These are phyloP conservation scores for Orchestes rusci DNA, from an alignment of 2,888 invertebrate species.

Conservation along the genomic window DNA sequence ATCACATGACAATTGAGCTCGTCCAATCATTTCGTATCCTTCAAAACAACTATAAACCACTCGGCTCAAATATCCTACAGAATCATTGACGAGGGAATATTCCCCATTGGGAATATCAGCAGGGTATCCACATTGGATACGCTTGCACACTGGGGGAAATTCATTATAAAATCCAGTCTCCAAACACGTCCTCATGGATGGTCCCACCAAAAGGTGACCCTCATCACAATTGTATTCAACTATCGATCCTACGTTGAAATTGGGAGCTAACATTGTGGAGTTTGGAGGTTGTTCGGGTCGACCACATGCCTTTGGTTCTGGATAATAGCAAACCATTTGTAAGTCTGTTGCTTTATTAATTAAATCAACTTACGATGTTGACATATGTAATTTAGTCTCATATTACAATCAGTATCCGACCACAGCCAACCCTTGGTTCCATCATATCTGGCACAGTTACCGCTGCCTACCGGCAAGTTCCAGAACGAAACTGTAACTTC, in stretches of 20 bases:
- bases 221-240: constrained; percentile 81
- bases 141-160: constrained; percentile 88
- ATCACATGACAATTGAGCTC: constrained; percentile 79
- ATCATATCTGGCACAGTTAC: constrained; percentile 84
- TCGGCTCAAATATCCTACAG: constrained; percentile 78
- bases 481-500: constrained; percentile 88
- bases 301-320: constrained; percentile 86
- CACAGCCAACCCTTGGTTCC: constrained; percentile 92
- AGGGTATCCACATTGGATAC: constrained; percentile 88
- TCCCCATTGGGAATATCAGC: constrained; percentile 78
- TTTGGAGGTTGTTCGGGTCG: constrained; percentile 90
- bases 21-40: constrained; percentile 79
- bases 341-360: background rate
- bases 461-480: constrained; percentile 77
- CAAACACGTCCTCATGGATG: constrained; percentile 72
- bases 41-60: constrained; percentile 78
- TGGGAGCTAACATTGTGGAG: constrained; percentile 74
- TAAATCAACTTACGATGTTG: constrained; percentile 89
- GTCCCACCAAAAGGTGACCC: constrained; percentile 82
- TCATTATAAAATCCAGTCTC: constrained; percentile 91
- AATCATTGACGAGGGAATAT: constrained; percentile 75
- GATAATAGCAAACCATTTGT: constrained; percentile 12
- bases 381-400: constrained; percentile 81
- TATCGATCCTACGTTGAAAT: constrained; percentile 73
- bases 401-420: constrained; percentile 85